Conservation (phyloP, 2,888 invertebrate species). For the Notocelia uddmanniana region DNA sequence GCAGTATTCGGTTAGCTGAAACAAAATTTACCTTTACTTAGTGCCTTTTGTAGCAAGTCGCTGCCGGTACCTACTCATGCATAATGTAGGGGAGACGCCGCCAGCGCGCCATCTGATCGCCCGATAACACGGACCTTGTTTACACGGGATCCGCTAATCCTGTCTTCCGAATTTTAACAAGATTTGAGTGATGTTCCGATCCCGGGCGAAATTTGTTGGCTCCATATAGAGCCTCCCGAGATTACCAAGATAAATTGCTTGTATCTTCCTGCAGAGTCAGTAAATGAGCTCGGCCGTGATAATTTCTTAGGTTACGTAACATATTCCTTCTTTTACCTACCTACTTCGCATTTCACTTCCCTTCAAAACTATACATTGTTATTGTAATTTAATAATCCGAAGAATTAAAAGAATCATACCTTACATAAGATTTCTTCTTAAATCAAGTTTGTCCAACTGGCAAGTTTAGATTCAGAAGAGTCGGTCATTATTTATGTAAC, state of each 20-base stretch:
- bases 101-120: conserved; percentile 71
- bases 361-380: not conserved
- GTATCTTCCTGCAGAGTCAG: conserved; percentile 49
- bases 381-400: not conserved
- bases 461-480: conserved; percentile 44
- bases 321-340: conserved; percentile 1
- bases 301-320: conserved; percentile 33
- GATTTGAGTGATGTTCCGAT: conserved; percentile 71
- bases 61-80: conserved; percentile 66
- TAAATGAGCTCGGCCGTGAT: conserved; percentile 44
- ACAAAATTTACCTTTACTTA: conserved; percentile 43
- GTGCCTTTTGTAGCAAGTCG: conserved; percentile 60
- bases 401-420: not conserved
- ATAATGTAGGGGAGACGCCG: conserved; percentile 70
- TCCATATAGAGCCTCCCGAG: conserved; percentile 54
- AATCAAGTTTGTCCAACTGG: conserved; percentile 25
- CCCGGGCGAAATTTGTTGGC: conserved; percentile 53
- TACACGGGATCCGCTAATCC: conserved; percentile 75
- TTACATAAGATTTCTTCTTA: conserved; percentile 7
- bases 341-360: conserved; percentile 7
- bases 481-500: conserved; percentile 50
- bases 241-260: conserved; percentile 63
- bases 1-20: conserved; percentile 20
- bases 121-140: conserved; percentile 76
- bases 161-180: conserved; percentile 76